Conservation (phyloP, 92 coral and sea anemone genomes). For the Meandrina meandrites region DNA sequence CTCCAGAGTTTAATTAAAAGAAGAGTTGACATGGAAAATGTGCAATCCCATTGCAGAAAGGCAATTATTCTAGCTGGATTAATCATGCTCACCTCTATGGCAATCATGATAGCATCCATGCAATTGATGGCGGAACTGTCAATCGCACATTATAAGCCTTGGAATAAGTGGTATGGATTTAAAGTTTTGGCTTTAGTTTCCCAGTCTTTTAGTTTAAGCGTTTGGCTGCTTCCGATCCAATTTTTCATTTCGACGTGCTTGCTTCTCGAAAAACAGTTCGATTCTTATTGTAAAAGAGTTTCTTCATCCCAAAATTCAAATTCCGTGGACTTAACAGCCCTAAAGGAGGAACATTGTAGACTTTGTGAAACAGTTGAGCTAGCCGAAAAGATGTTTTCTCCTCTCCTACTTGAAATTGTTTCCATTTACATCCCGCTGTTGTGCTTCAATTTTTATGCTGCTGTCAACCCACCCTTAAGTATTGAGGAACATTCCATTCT, state of each 20-base stretch:
- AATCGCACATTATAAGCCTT: neutral
- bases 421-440: neutral
- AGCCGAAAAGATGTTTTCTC: slow-evolving; percentile 14
- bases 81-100: neutral
- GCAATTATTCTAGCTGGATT: neutral
- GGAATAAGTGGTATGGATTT: slow-evolving; percentile 5
- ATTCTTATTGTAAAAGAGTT: slow-evolving; percentile 7
- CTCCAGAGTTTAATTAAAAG: neutral
- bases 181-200: neutral
- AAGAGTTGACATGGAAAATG: neutral
- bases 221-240: neutral
- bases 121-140: neutral
- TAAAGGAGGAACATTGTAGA: slow-evolving; percentile 15
- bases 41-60: neutral
- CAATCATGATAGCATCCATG: too few species aligned
- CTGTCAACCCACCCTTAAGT: neutral
- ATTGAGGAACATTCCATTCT: neutral
- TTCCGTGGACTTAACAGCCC: neutral
- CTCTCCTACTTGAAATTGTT: neutral
- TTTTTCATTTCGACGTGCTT: slow-evolving; percentile 5
- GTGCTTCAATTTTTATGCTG: slow-evolving; percentile 6
- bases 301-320: too few species aligned
- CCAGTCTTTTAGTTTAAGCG: neutral
- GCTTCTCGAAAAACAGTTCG: slow-evolving; percentile 3
- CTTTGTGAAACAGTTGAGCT: neutral